Base-by-base conservation (phyloP, 2,113 vertebrate species). In the Grallaria varia region DNA sequence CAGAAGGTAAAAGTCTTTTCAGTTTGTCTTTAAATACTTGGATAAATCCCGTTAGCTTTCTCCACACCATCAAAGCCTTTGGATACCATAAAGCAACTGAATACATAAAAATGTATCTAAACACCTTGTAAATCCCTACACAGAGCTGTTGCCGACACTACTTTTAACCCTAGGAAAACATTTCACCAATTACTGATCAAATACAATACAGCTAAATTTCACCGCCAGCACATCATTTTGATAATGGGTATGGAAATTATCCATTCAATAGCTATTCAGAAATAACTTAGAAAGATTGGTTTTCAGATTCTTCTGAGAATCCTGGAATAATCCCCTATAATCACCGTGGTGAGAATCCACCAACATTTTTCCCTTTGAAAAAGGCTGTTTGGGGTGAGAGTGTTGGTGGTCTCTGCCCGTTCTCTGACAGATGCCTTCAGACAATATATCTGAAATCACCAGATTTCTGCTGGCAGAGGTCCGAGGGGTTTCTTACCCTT, bases 231-330 rank as follows among this genome's bases (percentile, higher is more conserved):
- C 97, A 97, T 97, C 92, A 95, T 98, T 98, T 98, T 95, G 95
- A 97, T 98, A 98, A 98, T 97, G 94, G 93, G 58, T 97, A 97
- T 98, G 97, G 98, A 98, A 98, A 98, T 98, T 89, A 98, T 98
- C 96, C 95, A 97, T 97, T 98, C 97, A 98, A 97, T 97, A 96
- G 96, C 97, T 97, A 97, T 97, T 98, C 96, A 98, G 96, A 97
- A 97, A 97, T 97, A 98, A 98, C 97, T 97, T 89, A 45, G 96
- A 97, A 97, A 97, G 96, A 97, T 89, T 97, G 97, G 97, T 96
- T 98, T 97, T 97, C 92, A 97, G 97, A 98, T 98, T 97, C 95
- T 96, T 97, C 93, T 97, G 97, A 97, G 97, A 97, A 96, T 91
- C 96, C 91, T 73, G 19, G 90, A 97, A 97, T 97, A 98, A 98